Base-by-base conservation (phyloP, 2,113 vertebrate genomes). In the Caranx melampygus region DNA sequence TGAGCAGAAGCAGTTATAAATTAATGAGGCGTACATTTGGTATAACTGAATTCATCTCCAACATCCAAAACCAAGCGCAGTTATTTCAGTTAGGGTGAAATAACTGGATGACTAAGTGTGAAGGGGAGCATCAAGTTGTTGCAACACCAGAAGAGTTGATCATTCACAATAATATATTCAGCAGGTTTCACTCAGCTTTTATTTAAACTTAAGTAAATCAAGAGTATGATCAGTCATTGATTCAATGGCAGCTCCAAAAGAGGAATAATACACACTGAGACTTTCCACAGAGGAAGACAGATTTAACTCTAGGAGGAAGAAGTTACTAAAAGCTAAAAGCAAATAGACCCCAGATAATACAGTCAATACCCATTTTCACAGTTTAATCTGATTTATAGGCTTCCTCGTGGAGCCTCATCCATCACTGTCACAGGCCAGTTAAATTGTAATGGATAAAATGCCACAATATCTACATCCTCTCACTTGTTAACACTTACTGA, bases 311-410 rank as follows among this genome's bases (percentile, higher is more conserved):
- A 42, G 61, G 3, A 42, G 61, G 3, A 42, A 64, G 33, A 82
- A 60, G 52, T 63, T 71, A 63, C 62, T 78, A 45, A 81, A 78
- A 78, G 44, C 67, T 80, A 72, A 76, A 79, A 84, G 78, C 63
- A 86, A 76, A 84, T 37, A 68, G 70, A 75, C 66, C 73, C 69
- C 45, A 82, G 75, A 88, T 80, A 60, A 82, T 72, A 49, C 69
- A 81, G 77, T 88, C 88, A 82, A 87, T 86, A 80, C n/a, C 58
- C 51, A 88, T 86, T 86, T 86, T 85, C 72, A 78, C 47, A 61
- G 55, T 85, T 86, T 83, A 82, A 86, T 86, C 76, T 83, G 84
- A 92, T 91, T 86, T 70, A 86, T 79, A 33, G 63, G 8, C 62
- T 76, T 75, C 37, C 61, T 68, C 68, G 10, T 49, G 52, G 79